phyloP scores from a whole-genome alignment of 2,797 vertebrate genomes.

The Acestrorhynchus altus region DNA sequence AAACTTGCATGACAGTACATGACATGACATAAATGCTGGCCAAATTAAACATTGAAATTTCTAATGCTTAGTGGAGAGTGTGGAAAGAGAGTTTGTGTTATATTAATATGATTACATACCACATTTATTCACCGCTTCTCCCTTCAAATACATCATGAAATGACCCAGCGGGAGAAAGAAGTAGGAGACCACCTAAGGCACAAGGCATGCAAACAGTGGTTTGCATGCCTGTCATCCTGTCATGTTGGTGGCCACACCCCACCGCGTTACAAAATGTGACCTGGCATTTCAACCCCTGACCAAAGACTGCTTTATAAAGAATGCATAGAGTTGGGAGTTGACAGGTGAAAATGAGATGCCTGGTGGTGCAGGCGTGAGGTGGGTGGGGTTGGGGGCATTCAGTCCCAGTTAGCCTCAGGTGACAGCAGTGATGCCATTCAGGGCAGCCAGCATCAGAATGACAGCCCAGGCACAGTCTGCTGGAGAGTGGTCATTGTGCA shows the following conservation, averaged over 20 bases:
- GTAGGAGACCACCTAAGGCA: too few relatives aligned
- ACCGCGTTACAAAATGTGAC: slow-evolving; percentile 53
- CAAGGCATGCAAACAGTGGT: slow-evolving; percentile 2
- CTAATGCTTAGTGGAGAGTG: not conserved
- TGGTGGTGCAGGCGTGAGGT: slow-evolving; percentile 61
- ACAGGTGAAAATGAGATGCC: slow-evolving; percentile 51
- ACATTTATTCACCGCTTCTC: not conserved
- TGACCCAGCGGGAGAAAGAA: too few relatives aligned
- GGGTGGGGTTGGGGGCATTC: slow-evolving; percentile 68
- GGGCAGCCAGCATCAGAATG: slow-evolving; percentile 74
- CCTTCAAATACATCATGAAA: not conserved
- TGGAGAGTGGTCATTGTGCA: slow-evolving; percentile 77
- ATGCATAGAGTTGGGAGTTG: slow-evolving; percentile 26
- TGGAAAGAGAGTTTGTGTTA: not conserved
- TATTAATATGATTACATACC: too few relatives aligned
- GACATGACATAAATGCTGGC: too few relatives aligned
- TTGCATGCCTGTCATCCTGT: too few relatives aligned
- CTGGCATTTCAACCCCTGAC: slow-evolving; percentile 69
- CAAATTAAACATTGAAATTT: not conserved
- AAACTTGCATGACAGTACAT: not conserved
- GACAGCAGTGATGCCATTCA: slow-evolving; percentile 71
- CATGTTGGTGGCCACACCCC: slow-evolving; percentile 24
- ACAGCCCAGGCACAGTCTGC: slow-evolving; percentile 73
- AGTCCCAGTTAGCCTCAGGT: slow-evolving; percentile 72
- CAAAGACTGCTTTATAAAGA: slow-evolving; percentile 61